These are phyloP conservation scores for Prorops nasuta DNA, from an alignment of 1,140 invertebrate genomes.

Conservation along the genomic window DNA sequence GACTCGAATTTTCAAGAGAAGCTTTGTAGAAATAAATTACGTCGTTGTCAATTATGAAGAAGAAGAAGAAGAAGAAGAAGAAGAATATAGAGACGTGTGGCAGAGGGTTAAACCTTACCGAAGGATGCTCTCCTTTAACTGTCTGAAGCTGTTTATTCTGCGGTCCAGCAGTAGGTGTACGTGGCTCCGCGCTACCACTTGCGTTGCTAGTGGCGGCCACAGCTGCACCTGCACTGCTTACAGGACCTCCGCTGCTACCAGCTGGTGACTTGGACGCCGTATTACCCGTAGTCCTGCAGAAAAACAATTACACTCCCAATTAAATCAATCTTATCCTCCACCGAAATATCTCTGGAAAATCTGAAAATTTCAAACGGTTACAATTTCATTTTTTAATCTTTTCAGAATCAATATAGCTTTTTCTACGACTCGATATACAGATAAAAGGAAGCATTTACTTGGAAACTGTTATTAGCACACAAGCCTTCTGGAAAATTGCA, in stretches of 20 bases:
- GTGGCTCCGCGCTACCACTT: constrained; percentile 56
- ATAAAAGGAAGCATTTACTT: no score
- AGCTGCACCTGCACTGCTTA: constrained; percentile 43
- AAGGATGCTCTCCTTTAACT: constrained; percentile 77
- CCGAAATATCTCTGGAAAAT: no score
- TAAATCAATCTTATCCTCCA: no score
- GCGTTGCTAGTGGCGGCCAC: constrained; percentile 38
- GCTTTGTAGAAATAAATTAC: neutral
- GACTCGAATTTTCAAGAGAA: no score
- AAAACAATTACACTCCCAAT: constrained; percentile 27
- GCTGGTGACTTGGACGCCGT: constrained; percentile 70
- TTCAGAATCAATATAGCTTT: no score
- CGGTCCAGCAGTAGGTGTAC: constrained; percentile 66
- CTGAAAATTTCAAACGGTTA: no score
- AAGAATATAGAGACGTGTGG: neutral
- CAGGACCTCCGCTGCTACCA: constrained; percentile 34
- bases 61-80: neutral
- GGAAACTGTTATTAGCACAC: no score
- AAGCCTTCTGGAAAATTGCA: no score
- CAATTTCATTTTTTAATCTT: no score
- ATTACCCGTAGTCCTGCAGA: constrained; percentile 68
- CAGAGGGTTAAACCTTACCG: constrained; percentile 60
- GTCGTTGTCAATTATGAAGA: neutral
- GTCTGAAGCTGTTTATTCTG: constrained; percentile 74
- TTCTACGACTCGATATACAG: no score